phyloP scores from a whole-genome alignment of 2,113 vertebrate species.

The Chaetodon auriga region DNA sequence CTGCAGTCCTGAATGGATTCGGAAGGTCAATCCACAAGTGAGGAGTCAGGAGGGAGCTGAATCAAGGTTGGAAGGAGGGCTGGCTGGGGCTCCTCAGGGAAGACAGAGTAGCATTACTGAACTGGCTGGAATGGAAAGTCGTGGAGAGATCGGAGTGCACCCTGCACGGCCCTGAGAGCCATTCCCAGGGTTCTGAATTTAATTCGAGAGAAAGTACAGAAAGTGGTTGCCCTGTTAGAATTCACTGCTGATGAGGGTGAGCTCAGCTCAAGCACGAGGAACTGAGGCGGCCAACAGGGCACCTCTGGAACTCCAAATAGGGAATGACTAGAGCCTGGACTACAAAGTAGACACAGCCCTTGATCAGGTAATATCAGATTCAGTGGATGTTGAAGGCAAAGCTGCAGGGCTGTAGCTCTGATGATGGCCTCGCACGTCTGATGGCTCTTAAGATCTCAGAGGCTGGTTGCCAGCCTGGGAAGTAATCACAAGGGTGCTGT shows the following conservation, averaged over 20 bases:
- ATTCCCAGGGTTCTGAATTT: not conserved
- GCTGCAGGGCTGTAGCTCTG: not conserved
- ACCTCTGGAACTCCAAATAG: not conserved
- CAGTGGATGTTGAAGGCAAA: not conserved
- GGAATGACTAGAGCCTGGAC: not conserved
- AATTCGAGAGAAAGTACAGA: not conserved
- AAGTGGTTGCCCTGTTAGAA: not conserved
- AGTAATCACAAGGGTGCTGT: not conserved
- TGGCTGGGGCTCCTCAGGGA: constrained; percentile 12
- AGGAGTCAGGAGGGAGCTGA: constrained; percentile 21
- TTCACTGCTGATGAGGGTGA: not conserved
- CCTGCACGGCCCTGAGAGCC: constrained; percentile 8
- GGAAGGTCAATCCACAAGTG: constrained; percentile 25
- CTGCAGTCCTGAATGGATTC: constrained; percentile 19
- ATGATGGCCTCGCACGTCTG: not conserved
- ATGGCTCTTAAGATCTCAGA: not conserved
- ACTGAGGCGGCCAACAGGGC: not conserved
- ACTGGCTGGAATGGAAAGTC: constrained; percentile 18
- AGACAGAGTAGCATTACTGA: not conserved
- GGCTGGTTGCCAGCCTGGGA: not conserved
- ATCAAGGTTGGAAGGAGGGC: constrained; percentile 3
- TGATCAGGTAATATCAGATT: constrained; percentile 19
- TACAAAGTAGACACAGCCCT: constrained; percentile 4
- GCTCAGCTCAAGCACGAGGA: not conserved
- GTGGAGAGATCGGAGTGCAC: not conserved